phyloP scores from a whole-genome alignment of 2,113 vertebrate genomes.

The Chloebia gouldiae region DNA sequence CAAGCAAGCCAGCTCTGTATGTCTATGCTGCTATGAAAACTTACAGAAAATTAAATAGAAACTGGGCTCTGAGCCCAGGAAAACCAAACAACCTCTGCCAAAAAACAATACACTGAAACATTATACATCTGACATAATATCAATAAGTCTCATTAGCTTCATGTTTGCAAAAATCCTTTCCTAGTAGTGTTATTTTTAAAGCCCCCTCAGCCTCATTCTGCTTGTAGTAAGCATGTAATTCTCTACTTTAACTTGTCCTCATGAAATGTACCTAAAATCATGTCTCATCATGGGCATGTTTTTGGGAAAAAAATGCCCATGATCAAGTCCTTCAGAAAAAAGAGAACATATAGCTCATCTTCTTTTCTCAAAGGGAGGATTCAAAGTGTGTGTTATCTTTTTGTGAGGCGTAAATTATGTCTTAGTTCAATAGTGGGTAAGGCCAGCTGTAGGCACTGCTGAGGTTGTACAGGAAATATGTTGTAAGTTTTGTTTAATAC shows the following conservation, averaged over 20 bases:
- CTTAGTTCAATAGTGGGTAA: background rate
- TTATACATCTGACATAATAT: slow-evolving; percentile 18
- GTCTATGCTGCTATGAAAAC: slow-evolving; percentile 26
- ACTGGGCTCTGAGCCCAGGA: slow-evolving; percentile 57
- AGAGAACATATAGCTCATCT: background rate
- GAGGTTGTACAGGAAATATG: background rate
- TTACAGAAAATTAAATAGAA: slow-evolving; percentile 60
- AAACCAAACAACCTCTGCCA: slow-evolving; percentile 5
- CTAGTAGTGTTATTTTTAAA: background rate
- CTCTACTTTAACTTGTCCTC: background rate
- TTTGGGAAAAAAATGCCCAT: background rate
- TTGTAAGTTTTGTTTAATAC: background rate
- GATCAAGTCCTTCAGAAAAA: background rate
- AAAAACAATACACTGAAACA: slow-evolving; percentile 11
- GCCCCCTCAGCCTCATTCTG: background rate
- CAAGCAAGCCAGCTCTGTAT: background rate
- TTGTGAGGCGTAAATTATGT: background rate
- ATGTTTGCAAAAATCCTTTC: slow-evolving; percentile 11
- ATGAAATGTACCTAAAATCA: background rate
- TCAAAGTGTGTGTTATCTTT: background rate
- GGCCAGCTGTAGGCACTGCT: background rate
- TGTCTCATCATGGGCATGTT: background rate
- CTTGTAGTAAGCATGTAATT: background rate
- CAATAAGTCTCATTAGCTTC: slow-evolving; percentile 14
- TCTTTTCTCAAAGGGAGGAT: background rate